These are phyloP conservation scores for Dromas ardeola DNA, from an alignment of 2,113 vertebrate genomes.

Conservation along the genomic window DNA sequence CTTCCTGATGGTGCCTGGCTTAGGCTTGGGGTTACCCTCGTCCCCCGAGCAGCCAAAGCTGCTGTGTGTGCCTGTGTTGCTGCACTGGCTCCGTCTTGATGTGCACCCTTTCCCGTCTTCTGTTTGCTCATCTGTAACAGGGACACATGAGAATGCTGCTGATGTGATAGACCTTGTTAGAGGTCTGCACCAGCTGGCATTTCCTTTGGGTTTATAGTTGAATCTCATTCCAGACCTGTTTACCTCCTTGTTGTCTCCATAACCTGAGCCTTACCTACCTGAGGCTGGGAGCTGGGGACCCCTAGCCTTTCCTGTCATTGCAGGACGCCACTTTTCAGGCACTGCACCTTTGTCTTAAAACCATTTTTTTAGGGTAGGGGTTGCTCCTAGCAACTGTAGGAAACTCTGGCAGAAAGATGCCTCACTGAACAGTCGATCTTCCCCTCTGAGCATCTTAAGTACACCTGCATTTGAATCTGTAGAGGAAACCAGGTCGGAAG, in stretches of 20 bases:
- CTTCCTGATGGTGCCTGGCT: not conserved
- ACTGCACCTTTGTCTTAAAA: not conserved
- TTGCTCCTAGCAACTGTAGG: not conserved
- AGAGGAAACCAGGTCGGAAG: not conserved
- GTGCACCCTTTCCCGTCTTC: not conserved
- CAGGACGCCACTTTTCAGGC: not conserved
- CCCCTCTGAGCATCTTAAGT: not conserved
- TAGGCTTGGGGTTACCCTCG: not conserved
- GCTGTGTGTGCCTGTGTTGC: not conserved
- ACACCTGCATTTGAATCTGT: not conserved
- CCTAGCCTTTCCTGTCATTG: not conserved
- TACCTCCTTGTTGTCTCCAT: not conserved
- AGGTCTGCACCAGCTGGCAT: not conserved
- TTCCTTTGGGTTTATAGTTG: not conserved
- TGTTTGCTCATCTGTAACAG: not conserved
- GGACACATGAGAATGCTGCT: accelerated
- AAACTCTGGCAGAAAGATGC: not conserved
- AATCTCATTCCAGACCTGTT: not conserved
- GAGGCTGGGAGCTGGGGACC: not conserved
- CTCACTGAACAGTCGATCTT: not conserved
- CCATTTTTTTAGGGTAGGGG: accelerated
- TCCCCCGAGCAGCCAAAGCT: not conserved
- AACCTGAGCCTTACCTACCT: not conserved
- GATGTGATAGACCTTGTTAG: not conserved
- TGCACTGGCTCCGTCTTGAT: not conserved